Percentiles rank a stretch among this genome's conserved stretches.
These are phyloP conservation scores for Galbula dea DNA, from an alignment of 2,113 vertebrate species.

Conservation along the genomic window DNA sequence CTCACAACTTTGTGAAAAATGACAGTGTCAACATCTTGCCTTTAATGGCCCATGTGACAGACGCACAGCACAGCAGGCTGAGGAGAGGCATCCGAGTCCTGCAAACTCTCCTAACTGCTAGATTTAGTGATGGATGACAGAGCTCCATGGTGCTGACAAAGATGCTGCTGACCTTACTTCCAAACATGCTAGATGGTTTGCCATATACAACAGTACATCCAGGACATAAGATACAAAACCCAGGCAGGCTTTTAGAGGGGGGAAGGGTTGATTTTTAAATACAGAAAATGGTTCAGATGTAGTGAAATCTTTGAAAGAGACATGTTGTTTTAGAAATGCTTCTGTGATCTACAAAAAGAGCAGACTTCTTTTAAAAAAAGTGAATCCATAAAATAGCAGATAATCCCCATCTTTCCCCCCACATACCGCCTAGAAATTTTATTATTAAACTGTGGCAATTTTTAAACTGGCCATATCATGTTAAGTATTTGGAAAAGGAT, in stretches of 20 bases:
- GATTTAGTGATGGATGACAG: conserved; percentile 17
- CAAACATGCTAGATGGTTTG: not conserved
- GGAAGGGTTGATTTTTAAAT: not conserved
- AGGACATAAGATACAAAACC: not conserved
- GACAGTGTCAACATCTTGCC: conserved; percentile 25
- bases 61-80: conserved; percentile 20
- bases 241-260: not conserved
- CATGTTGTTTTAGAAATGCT: not conserved
- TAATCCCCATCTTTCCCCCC: not conserved
- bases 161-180: not conserved
- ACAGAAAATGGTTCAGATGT: not conserved
- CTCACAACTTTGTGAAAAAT: conserved; percentile 37
- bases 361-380: not conserved
- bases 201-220: not conserved
- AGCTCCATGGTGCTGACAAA: not conserved
- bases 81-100: conserved; percentile 18
- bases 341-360: not conserved
- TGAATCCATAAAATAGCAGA: not conserved
- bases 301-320: not conserved
- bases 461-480: not conserved
- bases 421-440: not conserved
- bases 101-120: not conserved
- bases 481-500: not conserved
- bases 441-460: not conserved
- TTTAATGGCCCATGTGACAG: conserved; percentile 42